Conservation (phyloP, 2,888 invertebrate genomes). For the Meganola albula region DNA sequence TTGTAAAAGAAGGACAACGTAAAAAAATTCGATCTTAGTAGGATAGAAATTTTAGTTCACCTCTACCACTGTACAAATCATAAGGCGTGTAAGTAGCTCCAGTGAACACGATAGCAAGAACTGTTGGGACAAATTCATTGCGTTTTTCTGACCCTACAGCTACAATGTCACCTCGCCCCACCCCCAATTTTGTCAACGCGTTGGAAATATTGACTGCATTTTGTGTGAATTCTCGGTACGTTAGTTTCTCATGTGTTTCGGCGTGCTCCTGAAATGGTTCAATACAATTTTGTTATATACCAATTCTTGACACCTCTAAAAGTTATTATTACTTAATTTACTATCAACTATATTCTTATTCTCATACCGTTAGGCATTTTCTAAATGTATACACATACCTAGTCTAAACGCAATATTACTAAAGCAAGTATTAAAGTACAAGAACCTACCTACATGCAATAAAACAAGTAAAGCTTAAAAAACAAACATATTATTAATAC, state of each 20-base stretch:
- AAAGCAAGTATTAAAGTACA: too few relatives aligned
- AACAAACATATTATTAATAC: too few relatives aligned
- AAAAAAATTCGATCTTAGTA: constrained; percentile 20
- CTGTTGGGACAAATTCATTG: constrained; percentile 69
- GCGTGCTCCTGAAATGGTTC: constrained; percentile 76
- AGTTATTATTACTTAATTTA: too few relatives aligned
- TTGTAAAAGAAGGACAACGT: too few relatives aligned
- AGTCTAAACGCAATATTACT: too few relatives aligned
- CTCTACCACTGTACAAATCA: constrained; percentile 45
- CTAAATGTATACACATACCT: too few relatives aligned
- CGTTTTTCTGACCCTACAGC: constrained; percentile 80
- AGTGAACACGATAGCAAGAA: constrained; percentile 68
- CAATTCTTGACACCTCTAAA: too few relatives aligned
- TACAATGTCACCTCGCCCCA: constrained; percentile 71
- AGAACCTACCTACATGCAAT: too few relatives aligned
- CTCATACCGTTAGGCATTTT: too few relatives aligned
- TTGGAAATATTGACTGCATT: constrained; percentile 71
- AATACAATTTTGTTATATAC: too few relatives aligned
- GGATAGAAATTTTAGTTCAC: constrained; percentile 35
- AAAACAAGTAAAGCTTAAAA: too few relatives aligned
- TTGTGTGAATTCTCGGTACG: constrained; percentile 71
- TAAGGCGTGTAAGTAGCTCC: constrained; percentile 52
- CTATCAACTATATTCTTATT: too few relatives aligned
- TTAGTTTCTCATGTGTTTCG: constrained; percentile 68
- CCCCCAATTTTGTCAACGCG: constrained; percentile 64